A percentile compares a stretch with the other conserved stretches of the same genome.
phyloP scores from a whole-genome alignment of 1,140 invertebrate genomes.

The Meteorus sp. region DNA sequence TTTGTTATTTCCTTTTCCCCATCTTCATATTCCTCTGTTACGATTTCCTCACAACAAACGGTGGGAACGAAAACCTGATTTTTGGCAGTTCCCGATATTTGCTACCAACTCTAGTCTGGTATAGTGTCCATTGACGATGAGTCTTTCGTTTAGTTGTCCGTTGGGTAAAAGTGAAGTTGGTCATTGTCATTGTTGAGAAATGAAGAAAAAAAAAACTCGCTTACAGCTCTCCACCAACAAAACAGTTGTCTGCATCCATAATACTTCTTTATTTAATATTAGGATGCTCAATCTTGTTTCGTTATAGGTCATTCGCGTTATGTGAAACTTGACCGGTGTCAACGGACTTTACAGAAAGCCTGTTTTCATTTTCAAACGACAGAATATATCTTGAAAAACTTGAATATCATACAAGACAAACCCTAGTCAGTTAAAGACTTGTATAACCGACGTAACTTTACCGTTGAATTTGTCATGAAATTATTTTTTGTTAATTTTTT shows the following conservation, averaged over 20 bases:
- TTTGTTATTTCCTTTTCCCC: constrained; percentile 7
- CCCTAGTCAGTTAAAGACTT: no score
- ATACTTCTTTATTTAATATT: no score
- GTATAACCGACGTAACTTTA: not conserved
- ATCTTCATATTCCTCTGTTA: not conserved
- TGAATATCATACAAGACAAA: not conserved
- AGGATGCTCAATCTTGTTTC: no score
- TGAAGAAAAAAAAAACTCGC: not conserved
- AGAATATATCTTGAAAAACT: not conserved
- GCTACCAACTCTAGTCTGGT: not conserved
- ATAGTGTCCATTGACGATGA: not conserved
- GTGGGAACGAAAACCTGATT: constrained; percentile 60
- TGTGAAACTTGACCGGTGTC: not conserved
- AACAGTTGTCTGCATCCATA: no score
- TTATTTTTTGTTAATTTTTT: no score
- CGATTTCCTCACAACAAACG: constrained; percentile 30
- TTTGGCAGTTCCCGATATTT: constrained; percentile 14
- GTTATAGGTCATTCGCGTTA: not conserved
- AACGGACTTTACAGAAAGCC: not conserved
- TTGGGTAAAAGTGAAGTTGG: constrained; percentile 6
- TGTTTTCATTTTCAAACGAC: not conserved
- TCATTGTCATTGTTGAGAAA: not conserved
- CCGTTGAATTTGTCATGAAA: not conserved
- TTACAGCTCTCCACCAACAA: no score
- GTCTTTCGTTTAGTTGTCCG: not conserved